Base-by-base conservation (phyloP, 2,888 invertebrate species). In the Drosophila vallismaia region DNA sequence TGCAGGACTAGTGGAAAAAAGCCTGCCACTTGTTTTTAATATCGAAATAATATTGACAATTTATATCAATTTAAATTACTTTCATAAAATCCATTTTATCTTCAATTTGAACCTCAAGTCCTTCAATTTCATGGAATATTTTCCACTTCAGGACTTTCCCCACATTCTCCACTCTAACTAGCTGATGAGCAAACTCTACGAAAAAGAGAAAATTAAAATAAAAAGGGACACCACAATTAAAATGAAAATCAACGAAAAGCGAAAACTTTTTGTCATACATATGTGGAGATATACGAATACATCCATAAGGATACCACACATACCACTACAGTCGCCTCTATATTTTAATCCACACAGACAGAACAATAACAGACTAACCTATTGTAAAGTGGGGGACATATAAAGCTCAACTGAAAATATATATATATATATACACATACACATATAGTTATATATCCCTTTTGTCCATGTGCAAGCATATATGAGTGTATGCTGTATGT, bases 361-460 rank as follows among this genome's bases (percentile, higher is more conserved):
- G 73, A 79, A 86, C 84, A 86, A 84, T 86, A 84, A 74, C 84
- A 84, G 86, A 84, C 86, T 84, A 84, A 86, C 84, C 84, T 83
- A 84, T 84, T 84, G 86, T 85, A 81, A 79, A 75, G 77, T 79
- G 80, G 75, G 74, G 73, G 83, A 74, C 63, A 73, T 54, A 70
- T 42, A 74, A 55, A 63, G 66, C 60, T 49, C 36, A 51, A 36
- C 51, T 36, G 50, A 51, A 68, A 63, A 52, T 51, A 59, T 48
- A 48, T 38, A 60, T 52, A 19, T 3, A 38, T 29, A 60, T 5
- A 28, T 28, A 28, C 26, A 26, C 26, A 26, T 28, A 28, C 28
- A 28, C 6, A 6, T 28, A 28, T 28, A 51, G 38, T 53, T 45
- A 14, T 46, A 40, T 59, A 50, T 59, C 63, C 63, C 45, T 38